Base-by-base conservation (phyloP, 1,140 invertebrate species). In the Oryctes rhinoceros region DNA sequence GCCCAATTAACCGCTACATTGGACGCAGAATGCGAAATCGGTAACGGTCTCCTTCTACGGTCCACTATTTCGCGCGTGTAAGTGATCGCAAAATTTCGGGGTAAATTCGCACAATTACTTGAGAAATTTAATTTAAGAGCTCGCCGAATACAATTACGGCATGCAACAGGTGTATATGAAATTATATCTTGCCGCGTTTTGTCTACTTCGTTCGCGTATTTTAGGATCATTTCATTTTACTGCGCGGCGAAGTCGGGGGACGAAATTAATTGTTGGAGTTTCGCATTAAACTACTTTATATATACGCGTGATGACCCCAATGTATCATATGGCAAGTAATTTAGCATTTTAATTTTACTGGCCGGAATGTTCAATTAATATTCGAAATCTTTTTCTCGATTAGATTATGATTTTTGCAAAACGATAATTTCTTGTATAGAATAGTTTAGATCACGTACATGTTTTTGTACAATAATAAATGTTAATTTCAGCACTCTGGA, bases 81-180 rank as follows among this genome's bases (percentile, higher is more conserved):
- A 71, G 5, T 4, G 24, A 37, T 37, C 65, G 24, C 24, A 37
- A 71, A 71, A 71, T 71, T 18, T 35, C 65, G 65, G 35, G 65
- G 65, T 30, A 71, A 71, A 30, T 71, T 71, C 35, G 35, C 65
- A 37, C 65, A 30, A 71, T 71, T 71, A 71, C 65, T 24, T 35
- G 7, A 37, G 65, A 71, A 71, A 71, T 71, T 35, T 71, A 71
- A 71, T 71, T 35, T 71, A 71, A 37, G 13, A 7, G 65, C 65
- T 11, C 20, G 65, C 35, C 24, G 20, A 71, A 37, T 37, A 71
- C 65, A 71, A 71, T 71, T 71, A 71, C 20, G 5, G 9, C 35
- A 24, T 37, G 65, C 65, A 71, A 71, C 65, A 71, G 65, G 65
- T 71, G 65, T 71, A 30, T 71, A 71, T 71, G 65, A 71, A 71